phyloP scores from a whole-genome alignment of 2,888 invertebrate species.

The Meta bourneti region DNA sequence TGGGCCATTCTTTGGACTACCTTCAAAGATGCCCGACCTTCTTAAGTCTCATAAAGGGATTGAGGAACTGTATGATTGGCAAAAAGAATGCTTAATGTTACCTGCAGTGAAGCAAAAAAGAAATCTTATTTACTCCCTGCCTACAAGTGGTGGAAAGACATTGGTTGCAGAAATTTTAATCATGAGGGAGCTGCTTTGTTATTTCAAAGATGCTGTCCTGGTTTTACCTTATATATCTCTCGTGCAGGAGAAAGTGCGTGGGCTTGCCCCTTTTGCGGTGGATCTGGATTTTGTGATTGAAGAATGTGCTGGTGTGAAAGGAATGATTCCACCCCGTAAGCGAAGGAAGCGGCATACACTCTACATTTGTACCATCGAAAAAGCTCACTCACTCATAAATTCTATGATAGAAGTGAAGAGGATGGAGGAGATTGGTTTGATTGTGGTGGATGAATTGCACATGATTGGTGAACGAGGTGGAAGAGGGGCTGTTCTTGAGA shows the following conservation, averaged over 20 bases:
- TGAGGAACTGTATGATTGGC: slow-evolving; percentile 86
- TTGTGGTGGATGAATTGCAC: slow-evolving; percentile 94
- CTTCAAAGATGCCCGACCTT: slow-evolving; percentile 86
- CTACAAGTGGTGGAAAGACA: slow-evolving; percentile 98
- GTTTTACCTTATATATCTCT: slow-evolving; percentile 97
- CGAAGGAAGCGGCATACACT: slow-evolving; percentile 87
- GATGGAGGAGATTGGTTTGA: slow-evolving; percentile 88
- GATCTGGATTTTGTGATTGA: slow-evolving; percentile 93
- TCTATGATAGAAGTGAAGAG: slow-evolving; percentile 89
- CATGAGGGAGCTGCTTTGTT: slow-evolving; percentile 90
- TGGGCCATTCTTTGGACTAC: slow-evolving; percentile 91
- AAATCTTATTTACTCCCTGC: slow-evolving; percentile 95
- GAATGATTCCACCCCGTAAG: slow-evolving; percentile 89
- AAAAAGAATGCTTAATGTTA: slow-evolving; percentile 71
- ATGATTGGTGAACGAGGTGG: slow-evolving; percentile 91
- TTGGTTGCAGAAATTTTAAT: slow-evolving; percentile 97
- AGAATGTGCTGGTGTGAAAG: slow-evolving; percentile 96
- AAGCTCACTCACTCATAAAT: slow-evolving; percentile 91
- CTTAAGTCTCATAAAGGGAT: slow-evolving; percentile 90
- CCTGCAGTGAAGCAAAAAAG: slow-evolving; percentile 63
- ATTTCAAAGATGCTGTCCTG: slow-evolving; percentile 91
- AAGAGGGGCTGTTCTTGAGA: slow-evolving; percentile 92
- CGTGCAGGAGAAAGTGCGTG: slow-evolving; percentile 95
- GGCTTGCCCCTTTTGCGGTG: slow-evolving; percentile 91
- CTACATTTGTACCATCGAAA: slow-evolving; percentile 97